Evolutionary conservation across 2,797 vertebrate species (phyloP), one percentile per base, ranked within the genome.

Genomic region (Graptemys geographica): DNA sequence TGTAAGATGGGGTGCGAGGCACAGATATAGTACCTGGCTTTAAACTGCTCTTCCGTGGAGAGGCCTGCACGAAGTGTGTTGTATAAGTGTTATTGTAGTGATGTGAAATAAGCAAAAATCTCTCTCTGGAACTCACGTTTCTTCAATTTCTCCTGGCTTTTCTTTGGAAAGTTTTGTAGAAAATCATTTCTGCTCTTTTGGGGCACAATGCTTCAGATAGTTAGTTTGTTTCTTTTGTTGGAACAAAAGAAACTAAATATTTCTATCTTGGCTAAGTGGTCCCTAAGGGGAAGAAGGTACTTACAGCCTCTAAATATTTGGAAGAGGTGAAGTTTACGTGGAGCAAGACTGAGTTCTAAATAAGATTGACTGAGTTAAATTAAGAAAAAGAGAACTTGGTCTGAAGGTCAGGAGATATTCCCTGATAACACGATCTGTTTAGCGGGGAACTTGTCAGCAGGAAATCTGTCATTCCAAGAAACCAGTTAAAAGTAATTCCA

Each of bases 241-340:
- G 92, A 94, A 80, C 23, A 88, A 65, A 84, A 69, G 21, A 9
- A 74, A 44, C 56, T 92, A 90, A 93, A 57, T 92, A 78, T 89
- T 92, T 95, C 37, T 83, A 85, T 91, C 11, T 81, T 62, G 37
- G 79, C 86, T 95, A 57, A 90, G 31, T 1, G 0, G 44, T 4
- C 53, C 82, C 3, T 53, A 91, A 55, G 52, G 76, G 84, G 95
- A 62, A 81, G 81, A 37, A 6, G 33, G 44, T 56, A 28, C 5
- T 49, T 82, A 15, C 2, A 37, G 55, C 81, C 93, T 55, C 72
- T 2, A 79, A 85, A 65, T 51, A 5, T 83, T 18, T 82, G 79
- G 49, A 89, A n/a, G 21, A 85, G 79, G 57, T 86, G 78, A 92
- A 81, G 86, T 90, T 90, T 87, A 65, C 37, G 47, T 65, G 53